Conservation (phyloP, 2,888 invertebrate species). For the Meiosimyza decipiens region DNA sequence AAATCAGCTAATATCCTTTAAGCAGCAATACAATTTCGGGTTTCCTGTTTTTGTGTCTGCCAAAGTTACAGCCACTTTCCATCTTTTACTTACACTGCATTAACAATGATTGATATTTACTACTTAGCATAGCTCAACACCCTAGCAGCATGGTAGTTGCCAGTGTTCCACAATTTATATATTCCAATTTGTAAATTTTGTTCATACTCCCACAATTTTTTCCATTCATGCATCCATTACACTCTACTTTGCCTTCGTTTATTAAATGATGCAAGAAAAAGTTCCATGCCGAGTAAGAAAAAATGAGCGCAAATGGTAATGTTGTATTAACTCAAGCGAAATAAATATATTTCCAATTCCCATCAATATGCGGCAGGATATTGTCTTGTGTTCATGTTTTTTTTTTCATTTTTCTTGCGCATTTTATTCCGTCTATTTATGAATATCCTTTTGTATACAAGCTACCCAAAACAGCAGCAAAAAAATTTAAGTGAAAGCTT, state of each 20-base stretch:
- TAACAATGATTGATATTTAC: constrained; percentile 50
- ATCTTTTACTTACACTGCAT: constrained; percentile 46
- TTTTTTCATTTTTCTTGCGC: neutral
- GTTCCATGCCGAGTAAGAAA: neutral
- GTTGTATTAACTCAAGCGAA: constrained; percentile 42
- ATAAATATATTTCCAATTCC: constrained; percentile 37
- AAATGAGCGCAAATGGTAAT: neutral
- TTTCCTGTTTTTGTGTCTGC: neutral
- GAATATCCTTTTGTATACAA: too few species aligned
- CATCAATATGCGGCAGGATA: constrained; percentile 28
- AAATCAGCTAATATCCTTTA: constrained; percentile 24
- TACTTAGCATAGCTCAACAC: constrained; percentile 46
- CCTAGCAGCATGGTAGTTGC: constrained; percentile 10
- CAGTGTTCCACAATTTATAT: neutral
- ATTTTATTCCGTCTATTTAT: neutral
- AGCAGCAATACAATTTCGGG: constrained; percentile 14
- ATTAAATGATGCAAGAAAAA: constrained; percentile 45
- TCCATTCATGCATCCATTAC: neutral
- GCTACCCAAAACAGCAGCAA: too few species aligned
- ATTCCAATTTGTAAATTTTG: neutral
- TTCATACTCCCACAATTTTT: neutral
- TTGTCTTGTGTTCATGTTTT: constrained; percentile 17
- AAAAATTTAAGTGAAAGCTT: constrained; percentile 9
- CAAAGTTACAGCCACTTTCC: neutral
- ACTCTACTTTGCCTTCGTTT: constrained; percentile 26